Conservation (phyloP, 2,113 vertebrate species). For the Megatriorchis doriae region DNA sequence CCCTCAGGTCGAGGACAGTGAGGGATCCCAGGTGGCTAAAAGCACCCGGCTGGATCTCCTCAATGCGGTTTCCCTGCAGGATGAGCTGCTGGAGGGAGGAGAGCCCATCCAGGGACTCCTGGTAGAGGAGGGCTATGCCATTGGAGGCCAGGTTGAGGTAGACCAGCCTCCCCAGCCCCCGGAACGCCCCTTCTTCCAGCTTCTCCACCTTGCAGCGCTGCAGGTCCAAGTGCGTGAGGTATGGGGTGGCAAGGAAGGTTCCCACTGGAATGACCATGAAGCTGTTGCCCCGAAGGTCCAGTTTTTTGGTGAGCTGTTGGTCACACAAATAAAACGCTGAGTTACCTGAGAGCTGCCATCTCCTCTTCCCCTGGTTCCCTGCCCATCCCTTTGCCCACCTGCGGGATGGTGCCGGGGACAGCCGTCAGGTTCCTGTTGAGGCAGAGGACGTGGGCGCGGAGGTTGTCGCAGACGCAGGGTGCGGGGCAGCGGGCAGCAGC, state of each 20-base stretch:
- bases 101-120: conserved; percentile 90
- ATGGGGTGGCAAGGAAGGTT: conserved; percentile 79
- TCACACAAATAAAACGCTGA: background rate
- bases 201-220: conserved; percentile 81
- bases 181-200: conserved; percentile 89
- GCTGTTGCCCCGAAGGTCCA: conserved; percentile 84
- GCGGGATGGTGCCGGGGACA: conserved; percentile 77
- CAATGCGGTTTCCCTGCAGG: conserved; percentile 81
- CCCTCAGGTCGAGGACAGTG: conserved; percentile 82
- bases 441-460: conserved; percentile 79
- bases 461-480: conserved; percentile 84
- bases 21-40: conserved; percentile 87
- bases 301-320: conserved; percentile 82
- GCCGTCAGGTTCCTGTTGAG: conserved; percentile 80
- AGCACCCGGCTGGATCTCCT: conserved; percentile 89
- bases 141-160: conserved; percentile 89
- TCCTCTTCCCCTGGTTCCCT: background rate
- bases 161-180: conserved; percentile 84
- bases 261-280: conserved; percentile 71
- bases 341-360: background rate
- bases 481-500: conserved; percentile 74
- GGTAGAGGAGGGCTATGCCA: conserved; percentile 81
- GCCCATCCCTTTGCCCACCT: conserved; percentile 68
- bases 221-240: conserved; percentile 87
- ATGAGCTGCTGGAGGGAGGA: conserved; percentile 84